Evolutionary conservation across 2,888 invertebrate genomes (phyloP).

Genomic region (Ctenicera cuprea): DNA sequence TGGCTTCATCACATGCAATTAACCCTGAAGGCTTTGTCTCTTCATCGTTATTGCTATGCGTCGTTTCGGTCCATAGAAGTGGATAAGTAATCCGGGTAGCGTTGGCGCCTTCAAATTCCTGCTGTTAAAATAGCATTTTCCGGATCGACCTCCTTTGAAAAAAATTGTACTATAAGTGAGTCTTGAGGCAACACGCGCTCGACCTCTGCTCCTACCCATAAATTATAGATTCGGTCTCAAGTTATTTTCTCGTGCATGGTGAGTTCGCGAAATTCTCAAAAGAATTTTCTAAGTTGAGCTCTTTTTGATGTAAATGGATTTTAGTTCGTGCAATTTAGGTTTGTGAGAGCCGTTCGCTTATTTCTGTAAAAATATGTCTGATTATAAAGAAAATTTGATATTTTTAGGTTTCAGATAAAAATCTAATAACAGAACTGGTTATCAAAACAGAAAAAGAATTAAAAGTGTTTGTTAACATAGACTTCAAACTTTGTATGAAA

Average conservation of each 20-base stretch:
- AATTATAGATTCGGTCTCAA: slow-evolving; percentile 13
- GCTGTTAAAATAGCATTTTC: no score
- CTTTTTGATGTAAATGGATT: no score
- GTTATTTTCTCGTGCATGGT: slow-evolving; percentile 2
- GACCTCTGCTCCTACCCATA: slow-evolving; percentile 6
- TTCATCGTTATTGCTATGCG: slow-evolving; percentile 8
- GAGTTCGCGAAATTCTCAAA: background rate
- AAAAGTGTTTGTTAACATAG: no score
- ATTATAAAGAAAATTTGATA: no score
- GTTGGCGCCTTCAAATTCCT: slow-evolving; percentile 6
- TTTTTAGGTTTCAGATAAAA: no score
- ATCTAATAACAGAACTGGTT: no score
- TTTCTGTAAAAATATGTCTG: no score
- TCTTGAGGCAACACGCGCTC: slow-evolving; percentile 4
- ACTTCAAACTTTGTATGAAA: no score
- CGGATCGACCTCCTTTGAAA: slow-evolving; percentile 1
- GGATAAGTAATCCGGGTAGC: slow-evolving; percentile 18
- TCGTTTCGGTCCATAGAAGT: background rate
- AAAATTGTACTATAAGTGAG: slow-evolving; percentile 12
- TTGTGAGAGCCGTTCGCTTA: no score
- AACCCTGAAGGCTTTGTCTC: slow-evolving; percentile 27
- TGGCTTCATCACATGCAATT: slow-evolving; percentile 31
- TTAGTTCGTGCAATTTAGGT: no score
- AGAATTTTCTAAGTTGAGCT: no score
- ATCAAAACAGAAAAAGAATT: no score